Evolutionary conservation across 2,888 invertebrate genomes (phyloP), one percentile per base, ranked within the genome.

Genomic region (Microchrysa polita): DNA sequence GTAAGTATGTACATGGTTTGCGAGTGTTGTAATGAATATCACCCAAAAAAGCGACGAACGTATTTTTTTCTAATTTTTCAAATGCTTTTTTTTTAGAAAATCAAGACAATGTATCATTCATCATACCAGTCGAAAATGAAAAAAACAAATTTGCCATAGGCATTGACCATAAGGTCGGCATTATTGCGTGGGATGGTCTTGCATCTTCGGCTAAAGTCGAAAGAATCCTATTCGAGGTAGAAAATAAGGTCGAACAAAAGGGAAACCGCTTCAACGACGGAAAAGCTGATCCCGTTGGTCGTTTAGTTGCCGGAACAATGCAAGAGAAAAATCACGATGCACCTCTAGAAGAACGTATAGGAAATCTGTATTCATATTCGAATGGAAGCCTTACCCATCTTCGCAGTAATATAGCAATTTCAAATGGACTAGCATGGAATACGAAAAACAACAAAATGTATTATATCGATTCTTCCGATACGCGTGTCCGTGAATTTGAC

Each of bases 371-470:
- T 76, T 79, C 77, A 22, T 82, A 82, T 76, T 78, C 81, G 27
- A 80, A 80, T 23, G 80, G 80, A 65, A 79, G 81, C 69, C 59
- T 76, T 7, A 74, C 72, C 22, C 75, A 69, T 53, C 67, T 76
- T 75, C 12, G 77, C 1, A 42, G 77, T 0, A 76, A 81, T 72
- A 82, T 92, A 22, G 88, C 89, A 77, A 89, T 94, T 77, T 90
- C 93, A 48, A 94, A 95, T 84, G 94, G 94, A 0, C 84, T 94
- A 53, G 91, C 92, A 73, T 95, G 94, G 93, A 90, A 92, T 79
- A 81, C 86, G 7, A 84, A 88, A 69, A 85, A 86, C 77, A 88
- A 87, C 73, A 90, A 89, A 34, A 90, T 94, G 86, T 93, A 91
- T 84, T 93, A 88, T 82, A 91, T 91, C 0, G 93, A 94, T 84